Base-by-base conservation (phyloP, 2,113 vertebrate genomes). In the Tyrannus savana region DNA sequence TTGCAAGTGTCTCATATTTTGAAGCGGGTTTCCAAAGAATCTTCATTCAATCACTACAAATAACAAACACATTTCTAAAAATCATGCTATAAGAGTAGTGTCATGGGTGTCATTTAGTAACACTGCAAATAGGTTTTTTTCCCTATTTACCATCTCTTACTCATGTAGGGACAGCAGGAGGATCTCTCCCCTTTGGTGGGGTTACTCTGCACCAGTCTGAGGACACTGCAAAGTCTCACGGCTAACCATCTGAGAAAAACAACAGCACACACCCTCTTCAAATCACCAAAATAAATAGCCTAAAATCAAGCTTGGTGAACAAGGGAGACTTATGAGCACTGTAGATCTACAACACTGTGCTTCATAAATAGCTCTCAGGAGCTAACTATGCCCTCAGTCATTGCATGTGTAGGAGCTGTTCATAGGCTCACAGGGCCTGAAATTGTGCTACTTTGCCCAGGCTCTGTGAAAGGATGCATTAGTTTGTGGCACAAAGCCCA, bases 271-370 rank as follows among this genome's bases (percentile, higher is more conserved):
- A 10, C 0, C 1, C 24, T 58, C n/a, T 35, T 71, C 52, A 67
- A 44, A 62, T 21, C 7, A 28, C 12, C 17, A n/a, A 79, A 94
- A 59, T 46, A 67, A 75, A 56, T 14, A 27, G 1, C 19, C 12
- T 12, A 19, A 60, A 44, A 37, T 31, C 16, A 72, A 25, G 2
- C 0, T 68, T 18, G 5, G 4, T 6, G 23, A 64, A 41, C 7
- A 75, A 33, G 31, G 14, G 4, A 23, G n/a, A 19, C 6, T 8
- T 2, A 46, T 0, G 3, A 58, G 9, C 21, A 69, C 14, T 7
- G 15, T 13, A 53, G 53, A 47, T 37, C 25, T 68, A 15, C 0
- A 0, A 14, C 9, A 23, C 10, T 3, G 7, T 37, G 7, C 17
- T 67, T 72, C 13, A 17, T 4, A 47, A 14, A 14, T 1, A 12